Evolutionary conservation across 2,113 vertebrate genomes (phyloP), one percentile per base, ranked within the genome.

Genomic region (Phoxinus phoxinus): DNA sequence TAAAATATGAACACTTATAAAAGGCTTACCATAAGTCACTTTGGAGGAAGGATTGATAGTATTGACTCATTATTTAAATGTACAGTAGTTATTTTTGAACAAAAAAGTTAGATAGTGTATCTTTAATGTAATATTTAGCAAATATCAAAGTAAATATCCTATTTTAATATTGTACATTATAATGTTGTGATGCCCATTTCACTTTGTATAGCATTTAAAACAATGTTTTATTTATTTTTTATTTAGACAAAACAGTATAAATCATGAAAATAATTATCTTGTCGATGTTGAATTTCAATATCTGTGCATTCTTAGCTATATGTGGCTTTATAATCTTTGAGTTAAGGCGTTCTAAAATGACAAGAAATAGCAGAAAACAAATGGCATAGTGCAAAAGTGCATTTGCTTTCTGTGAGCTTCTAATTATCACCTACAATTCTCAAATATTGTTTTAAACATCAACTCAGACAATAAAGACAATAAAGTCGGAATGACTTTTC

Each of bases 341-440:
- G 19, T 59, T 59, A 37, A 23, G 37, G 51, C 51, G n/a, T n/a
- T n/a, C n/a, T n/a, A n/a, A n/a, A n/a, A 74, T 32, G 44, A 76
- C 21, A 46, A 75, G 7, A 41, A 51, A 80, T 9, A 63, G 35
- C 25, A 21, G 13, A 23, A 81, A 67, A 37, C 35, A 2, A 79
- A 67, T 17, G 12, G 44, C 48, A 53, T 58, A 44, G 74, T 88
- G 32, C n/a, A 85, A 67, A 73, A 51, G 65, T 83, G 72, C 84
- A 88, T 78, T 59, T 69, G 78, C 61, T 65, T 81, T 51, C 30
- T 32, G 80, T 69, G 48, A 82, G 69, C 35, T 44, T 81, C 76
- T 32, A 59, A 30, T 41, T 32, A 77, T 85, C 46, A 27, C 51
- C 46, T 73, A 44, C 37, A 80, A 69, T 65, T 32, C 1, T 69